Base-by-base conservation (phyloP, 1,140 invertebrate species). In the Aricia agestis region DNA sequence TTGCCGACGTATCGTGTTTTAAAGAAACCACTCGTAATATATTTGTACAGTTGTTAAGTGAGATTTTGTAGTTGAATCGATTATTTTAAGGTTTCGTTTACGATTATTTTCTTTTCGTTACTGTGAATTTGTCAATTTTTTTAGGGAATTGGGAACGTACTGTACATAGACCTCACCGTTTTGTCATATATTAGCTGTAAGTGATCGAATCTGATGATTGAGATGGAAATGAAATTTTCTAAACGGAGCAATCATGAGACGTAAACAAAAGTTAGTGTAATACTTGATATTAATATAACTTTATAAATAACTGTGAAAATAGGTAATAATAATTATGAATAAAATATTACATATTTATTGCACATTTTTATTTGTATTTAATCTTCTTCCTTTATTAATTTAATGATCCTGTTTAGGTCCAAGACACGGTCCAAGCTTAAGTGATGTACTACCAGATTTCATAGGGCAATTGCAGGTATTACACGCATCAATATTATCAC, bases 261-360 rank as follows among this genome's bases (percentile, higher is more conserved):
- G 85, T 91, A 89, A 90, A 92, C 88, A 85, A 91, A 92, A 90
- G 78, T 87, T 90, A 90, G 88, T 80, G 81, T 90, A 90, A 89
- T 90, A 91, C 84, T 92, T 92, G 92, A 92, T 92, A 92, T 92
- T 92, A 92, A 92, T 92, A 92, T 92, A 92, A 92, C 92, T 92
- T 92, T 92, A 92, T 92, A 92, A 92, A 92, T 92, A 92, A 92
- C 88, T 92, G 89, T 92, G 89, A 90, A 92, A 89, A 91, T 92
- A 92, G 90, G 84, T 92, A 91, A 91, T 91, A 89, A 92, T 87
- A 88, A 92, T 92, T 90, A 92, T 88, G 85, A 92, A 92, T 92
- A 91, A 92, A 92, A 92, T 92, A 91, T 92, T 91, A 92, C 90
- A 89, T 90, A 92, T 92, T 92, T 90, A 90, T 76, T 77, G 68